phyloP scores from a whole-genome alignment of 2,797 vertebrate species.

The Phoxinus dragarum region DNA sequence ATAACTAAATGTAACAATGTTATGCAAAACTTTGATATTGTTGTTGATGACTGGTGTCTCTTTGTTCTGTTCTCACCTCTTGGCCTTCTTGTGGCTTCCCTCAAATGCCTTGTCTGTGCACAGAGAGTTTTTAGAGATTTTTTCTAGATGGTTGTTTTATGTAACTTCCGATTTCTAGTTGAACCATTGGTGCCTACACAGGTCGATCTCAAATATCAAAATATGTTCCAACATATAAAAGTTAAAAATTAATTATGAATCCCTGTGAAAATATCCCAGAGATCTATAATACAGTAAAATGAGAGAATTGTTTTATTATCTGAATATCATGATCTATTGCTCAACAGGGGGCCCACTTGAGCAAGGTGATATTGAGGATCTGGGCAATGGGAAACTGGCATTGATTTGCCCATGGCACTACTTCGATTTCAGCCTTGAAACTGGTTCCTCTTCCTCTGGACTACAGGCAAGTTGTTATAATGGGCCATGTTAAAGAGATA shows the following conservation, averaged over 20 bases:
- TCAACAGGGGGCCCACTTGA: constrained; percentile 72
- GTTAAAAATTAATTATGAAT: not conserved
- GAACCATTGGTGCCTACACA: not conserved
- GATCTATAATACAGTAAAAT: not conserved
- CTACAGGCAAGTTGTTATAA: constrained; percentile 65
- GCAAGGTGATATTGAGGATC: constrained; percentile 74
- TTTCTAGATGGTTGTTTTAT: not conserved
- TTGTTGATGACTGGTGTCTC: not conserved
- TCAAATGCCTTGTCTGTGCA: not conserved
- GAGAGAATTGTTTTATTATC: not conserved
- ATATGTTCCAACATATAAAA: not conserved
- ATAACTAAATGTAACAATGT: too few species aligned
- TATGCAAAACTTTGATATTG: not conserved
- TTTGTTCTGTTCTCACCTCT: not conserved
- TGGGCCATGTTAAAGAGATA: not conserved
- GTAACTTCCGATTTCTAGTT: not conserved
- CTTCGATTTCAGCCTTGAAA: constrained; percentile 74
- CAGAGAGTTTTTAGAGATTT: not conserved
- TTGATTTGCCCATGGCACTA: constrained; percentile 75
- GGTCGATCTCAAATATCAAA: not conserved
- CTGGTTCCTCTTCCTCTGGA: constrained; percentile 71
- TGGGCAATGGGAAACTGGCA: constrained; percentile 69
- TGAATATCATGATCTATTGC: not conserved
- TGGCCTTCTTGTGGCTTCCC: not conserved
- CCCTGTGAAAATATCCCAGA: not conserved